Percentiles rank a stretch among this genome's conserved stretches.
phyloP scores from a whole-genome alignment of 1,140 invertebrate genomes.

The Pissodes strobi region DNA sequence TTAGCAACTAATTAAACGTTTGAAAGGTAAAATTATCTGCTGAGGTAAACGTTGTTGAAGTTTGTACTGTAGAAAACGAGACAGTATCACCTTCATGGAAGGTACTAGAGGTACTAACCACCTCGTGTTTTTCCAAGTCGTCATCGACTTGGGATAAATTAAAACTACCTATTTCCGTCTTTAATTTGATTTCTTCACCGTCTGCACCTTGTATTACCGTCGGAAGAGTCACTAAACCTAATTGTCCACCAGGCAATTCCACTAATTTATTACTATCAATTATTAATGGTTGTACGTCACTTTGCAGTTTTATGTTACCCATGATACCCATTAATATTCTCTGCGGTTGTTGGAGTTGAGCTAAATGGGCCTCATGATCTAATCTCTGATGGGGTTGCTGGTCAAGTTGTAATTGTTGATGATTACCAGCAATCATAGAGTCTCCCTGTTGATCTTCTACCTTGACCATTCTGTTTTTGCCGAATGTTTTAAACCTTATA shows the following conservation, averaged over 20 bases:
- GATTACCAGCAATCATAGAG: not conserved
- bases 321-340: constrained; percentile 44
- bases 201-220: constrained; percentile 37
- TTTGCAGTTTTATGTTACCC: constrained; percentile 39
- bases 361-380: constrained; percentile 10
- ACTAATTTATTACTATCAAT: constrained; percentile 43
- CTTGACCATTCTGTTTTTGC: constrained; percentile 34
- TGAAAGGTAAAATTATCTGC: constrained; percentile 42
- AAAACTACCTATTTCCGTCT: constrained; percentile 38
- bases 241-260: constrained; percentile 39
- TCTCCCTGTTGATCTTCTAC: constrained; percentile 24
- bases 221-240: constrained; percentile 41
- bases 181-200: constrained; percentile 40
- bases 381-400: not conserved
- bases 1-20: constrained; percentile 27
- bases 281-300: constrained; percentile 36
- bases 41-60: constrained; percentile 37
- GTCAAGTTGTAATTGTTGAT: not conserved
- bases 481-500: constrained; percentile 52
- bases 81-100: constrained; percentile 36
- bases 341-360: constrained; percentile 30
- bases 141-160: constrained; percentile 33
- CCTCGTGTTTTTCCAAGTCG: constrained; percentile 34
- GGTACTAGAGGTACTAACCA: constrained; percentile 20
- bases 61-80: constrained; percentile 39